phyloP scores from a whole-genome alignment of 2,888 invertebrate genomes.

The Falcaria lacertinaria region DNA sequence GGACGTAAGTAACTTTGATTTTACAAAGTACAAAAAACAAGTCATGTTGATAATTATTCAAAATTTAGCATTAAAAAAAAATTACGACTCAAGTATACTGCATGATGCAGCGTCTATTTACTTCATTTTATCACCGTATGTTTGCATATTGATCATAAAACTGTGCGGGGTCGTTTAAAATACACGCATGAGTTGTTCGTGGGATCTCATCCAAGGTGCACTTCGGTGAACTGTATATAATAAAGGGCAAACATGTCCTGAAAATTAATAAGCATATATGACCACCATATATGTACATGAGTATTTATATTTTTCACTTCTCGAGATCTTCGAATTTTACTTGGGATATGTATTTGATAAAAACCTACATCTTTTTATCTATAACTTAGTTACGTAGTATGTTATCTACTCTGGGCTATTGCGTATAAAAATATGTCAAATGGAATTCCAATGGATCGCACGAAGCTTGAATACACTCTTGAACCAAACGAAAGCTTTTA shows the following conservation, averaged over 20 bases:
- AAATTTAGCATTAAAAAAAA: too few species aligned
- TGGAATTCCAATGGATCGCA: neutral
- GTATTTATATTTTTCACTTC: too few species aligned
- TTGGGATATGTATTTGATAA: too few species aligned
- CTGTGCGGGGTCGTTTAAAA: neutral
- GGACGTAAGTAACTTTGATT: too few species aligned
- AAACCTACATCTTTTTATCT: too few species aligned
- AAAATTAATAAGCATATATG: neutral
- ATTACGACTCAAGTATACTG: slow-evolving; percentile 2
- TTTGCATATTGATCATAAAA: neutral
- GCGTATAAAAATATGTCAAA: neutral
- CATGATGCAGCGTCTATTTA: neutral
- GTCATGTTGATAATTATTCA: too few species aligned
- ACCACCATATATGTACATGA: too few species aligned
- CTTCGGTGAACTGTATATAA: slow-evolving; percentile 1
- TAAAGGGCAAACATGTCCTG: neutral
- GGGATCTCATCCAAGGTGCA: neutral
- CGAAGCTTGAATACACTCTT: neutral
- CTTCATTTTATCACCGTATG: neutral
- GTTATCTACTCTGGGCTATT: too few species aligned
- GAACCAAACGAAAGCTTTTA: slow-evolving; percentile 32
- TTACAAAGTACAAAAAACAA: too few species aligned
- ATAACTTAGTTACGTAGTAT: too few species aligned
- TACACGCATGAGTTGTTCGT: neutral
- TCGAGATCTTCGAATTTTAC: too few species aligned